Conservation (phyloP, 2,888 invertebrate genomes). For the Octonoba sinensis region DNA sequence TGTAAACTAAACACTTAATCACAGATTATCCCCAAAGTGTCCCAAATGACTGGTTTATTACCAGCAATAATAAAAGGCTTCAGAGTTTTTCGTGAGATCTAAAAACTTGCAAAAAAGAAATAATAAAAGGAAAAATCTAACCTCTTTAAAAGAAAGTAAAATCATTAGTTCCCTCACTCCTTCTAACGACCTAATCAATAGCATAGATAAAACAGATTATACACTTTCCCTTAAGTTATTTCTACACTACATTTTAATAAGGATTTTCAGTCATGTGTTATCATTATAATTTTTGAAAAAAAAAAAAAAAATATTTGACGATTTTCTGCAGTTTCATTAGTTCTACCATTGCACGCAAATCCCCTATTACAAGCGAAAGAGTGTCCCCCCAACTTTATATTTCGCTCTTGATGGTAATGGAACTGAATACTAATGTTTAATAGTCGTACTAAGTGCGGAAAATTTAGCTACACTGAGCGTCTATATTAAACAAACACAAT, state of each 20-base stretch:
- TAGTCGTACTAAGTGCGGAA: conserved; percentile 27
- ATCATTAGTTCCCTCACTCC: conserved; percentile 24
- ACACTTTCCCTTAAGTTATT: conserved; percentile 6
- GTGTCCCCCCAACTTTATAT: conserved; percentile 1
- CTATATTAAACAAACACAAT: conserved; percentile 38
- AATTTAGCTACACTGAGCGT: conserved; percentile 1
- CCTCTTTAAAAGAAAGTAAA: conserved; percentile 1
- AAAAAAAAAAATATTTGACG: conserved; percentile 19
- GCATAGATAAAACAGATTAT: conserved; percentile 16
- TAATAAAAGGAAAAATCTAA: too few species aligned
- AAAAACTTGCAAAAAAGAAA: too few species aligned
- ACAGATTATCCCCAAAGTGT: too few species aligned
- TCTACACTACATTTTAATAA: conserved; percentile 57
- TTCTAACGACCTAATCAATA: conserved; percentile 49
- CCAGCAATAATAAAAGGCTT: too few species aligned
- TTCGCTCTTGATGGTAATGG: conserved; percentile 28
- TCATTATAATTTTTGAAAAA: conserved; percentile 44
- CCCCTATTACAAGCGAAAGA: conserved; percentile 35
- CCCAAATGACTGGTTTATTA: too few species aligned
- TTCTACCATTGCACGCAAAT: conserved; percentile 36
- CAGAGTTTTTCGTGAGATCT: too few species aligned
- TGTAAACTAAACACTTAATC: too few species aligned
- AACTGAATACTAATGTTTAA: conserved; percentile 50
- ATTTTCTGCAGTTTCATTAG: conserved; percentile 40
- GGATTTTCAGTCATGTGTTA: conserved; percentile 36